Base-by-base conservation (phyloP, 2,888 invertebrate species). In the Sylvicola fuscatus region DNA sequence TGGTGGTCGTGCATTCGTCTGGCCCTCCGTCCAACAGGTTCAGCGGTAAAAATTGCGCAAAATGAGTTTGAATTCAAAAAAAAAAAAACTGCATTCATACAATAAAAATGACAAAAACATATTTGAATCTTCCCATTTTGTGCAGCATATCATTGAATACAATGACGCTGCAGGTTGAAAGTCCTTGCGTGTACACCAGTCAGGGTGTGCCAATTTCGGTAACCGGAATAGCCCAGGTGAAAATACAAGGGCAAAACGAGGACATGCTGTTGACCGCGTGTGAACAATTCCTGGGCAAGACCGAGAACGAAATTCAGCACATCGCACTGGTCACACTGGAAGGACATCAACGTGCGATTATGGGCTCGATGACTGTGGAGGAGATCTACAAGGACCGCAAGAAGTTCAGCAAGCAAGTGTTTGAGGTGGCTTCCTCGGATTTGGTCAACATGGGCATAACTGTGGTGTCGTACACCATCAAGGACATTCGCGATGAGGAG, bases 141-240 rank as follows among this genome's bases (percentile, higher is more conserved):
- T 62, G 37, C 51, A 83, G 92, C 56, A 89, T 95, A 54, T 90
- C 90, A 5, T 65, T 95, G 46, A 95, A 93, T 59, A 93, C 93
- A 1, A 93, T 95, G 90, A 95, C 93, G 2, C 69, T 95, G 36
- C 84, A 87, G 59, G 92, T 95, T 37, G 89, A 92, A 56, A 89
- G 89, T 47, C 87, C 89, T 7, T 87, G 86, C 36, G 93, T 95
- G 5, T 93, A 93, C 58, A 93, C 93, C 31, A 83, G 84, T 50
- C 89, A 92, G 60, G 93, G 93, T 37, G 93, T 95, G 16, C 90
- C 93, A 14, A 90, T 95, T 54, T 90, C 92, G 15, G 93, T 95
- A 27, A 93, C 92, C 26, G 93, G 93, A 42, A 92, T 95, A 47
- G 95, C 95, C 36, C 93, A 95, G 74, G 92, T 90, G 59, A 75